These are phyloP conservation scores for Anolis apletophallus DNA, from an alignment of 2,797 vertebrate genomes.

Conservation along the genomic window DNA sequence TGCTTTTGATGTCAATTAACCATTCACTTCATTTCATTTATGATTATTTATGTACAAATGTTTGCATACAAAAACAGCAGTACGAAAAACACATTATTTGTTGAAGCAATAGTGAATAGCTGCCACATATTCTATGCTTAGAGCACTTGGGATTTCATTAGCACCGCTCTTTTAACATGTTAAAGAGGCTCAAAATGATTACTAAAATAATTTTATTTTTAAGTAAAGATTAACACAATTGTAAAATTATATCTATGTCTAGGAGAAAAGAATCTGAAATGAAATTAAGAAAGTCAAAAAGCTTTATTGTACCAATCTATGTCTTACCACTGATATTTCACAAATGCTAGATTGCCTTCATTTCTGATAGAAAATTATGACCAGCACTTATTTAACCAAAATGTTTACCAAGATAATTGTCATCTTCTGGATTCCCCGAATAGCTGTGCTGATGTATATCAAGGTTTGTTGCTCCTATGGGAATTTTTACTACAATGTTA, in stretches of 20 bases:
- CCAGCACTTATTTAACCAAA: slow-evolving; percentile 20
- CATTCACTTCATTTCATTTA: slow-evolving; percentile 4
- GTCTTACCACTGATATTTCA: slow-evolving; percentile 26
- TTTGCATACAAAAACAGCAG: neutral
- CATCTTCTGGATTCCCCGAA: slow-evolving; percentile 94
- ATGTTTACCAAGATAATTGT: slow-evolving; percentile 96
- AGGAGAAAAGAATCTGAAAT: too few species aligned
- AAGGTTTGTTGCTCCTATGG: slow-evolving; percentile 93
- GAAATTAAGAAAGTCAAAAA: neutral
- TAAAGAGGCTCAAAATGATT: too few species aligned
- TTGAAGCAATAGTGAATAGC: neutral
- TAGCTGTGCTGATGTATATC: slow-evolving; percentile 95
- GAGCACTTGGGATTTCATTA: neutral
- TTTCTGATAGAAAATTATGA: slow-evolving; percentile 14
- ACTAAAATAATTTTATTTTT: too few species aligned
- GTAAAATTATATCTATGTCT: neutral
- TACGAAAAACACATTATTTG: neutral
- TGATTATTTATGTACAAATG: slow-evolving; percentile 26
- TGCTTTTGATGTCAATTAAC: neutral
- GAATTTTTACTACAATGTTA: slow-evolving; percentile 92
- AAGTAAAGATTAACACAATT: too few species aligned
- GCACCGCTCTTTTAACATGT: neutral
- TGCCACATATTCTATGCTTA: too few species aligned
- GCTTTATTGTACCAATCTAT: slow-evolving; percentile 12
- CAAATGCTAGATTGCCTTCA: slow-evolving; percentile 46